These are phyloP conservation scores for Autographa pulchrina DNA, from an alignment of 2,888 invertebrate genomes.

Conservation along the genomic window DNA sequence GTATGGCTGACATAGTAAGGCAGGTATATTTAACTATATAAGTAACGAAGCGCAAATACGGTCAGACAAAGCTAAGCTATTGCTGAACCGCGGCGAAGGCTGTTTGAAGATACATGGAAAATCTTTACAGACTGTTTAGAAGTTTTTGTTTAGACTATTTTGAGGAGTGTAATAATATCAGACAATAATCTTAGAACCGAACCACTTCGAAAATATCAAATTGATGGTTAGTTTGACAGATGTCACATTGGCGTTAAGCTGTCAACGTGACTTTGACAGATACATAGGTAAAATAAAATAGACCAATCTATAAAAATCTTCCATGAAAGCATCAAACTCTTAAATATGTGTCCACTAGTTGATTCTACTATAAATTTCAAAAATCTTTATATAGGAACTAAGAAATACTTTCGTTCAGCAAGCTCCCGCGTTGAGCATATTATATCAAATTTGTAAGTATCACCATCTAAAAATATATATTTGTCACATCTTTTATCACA, in stretches of 20 bases:
- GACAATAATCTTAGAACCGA: too few relatives aligned
- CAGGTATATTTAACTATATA: conserved; percentile 34
- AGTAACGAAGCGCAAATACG: conserved; percentile 38
- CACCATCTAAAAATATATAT: conserved; percentile 53
- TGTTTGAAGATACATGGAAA: conserved; percentile 26
- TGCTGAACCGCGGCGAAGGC: conserved; percentile 25
- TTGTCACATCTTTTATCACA: conserved; percentile 57
- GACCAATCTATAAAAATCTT: conserved; percentile 5
- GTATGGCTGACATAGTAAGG: conserved; percentile 25
- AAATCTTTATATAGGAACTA: conserved; percentile 36
- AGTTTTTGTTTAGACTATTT: too few relatives aligned
- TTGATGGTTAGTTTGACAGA: background rate
- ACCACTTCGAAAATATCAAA: background rate
- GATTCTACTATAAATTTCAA: conserved; percentile 10
- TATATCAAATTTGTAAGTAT: conserved; percentile 37
- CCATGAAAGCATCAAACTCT: conserved; percentile 35
- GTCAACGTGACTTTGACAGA: too few relatives aligned
- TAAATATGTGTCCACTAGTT: conserved; percentile 57
- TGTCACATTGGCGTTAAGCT: background rate
- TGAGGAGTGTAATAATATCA: too few relatives aligned
- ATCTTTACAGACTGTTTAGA: background rate
- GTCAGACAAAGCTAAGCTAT: conserved; percentile 42
- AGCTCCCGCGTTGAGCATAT: conserved; percentile 47
- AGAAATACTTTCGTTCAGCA: conserved; percentile 39
- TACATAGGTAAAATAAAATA: background rate